Evolutionary conservation across 1,140 invertebrate genomes (phyloP).

Genomic region (Drosophila varians): DNA sequence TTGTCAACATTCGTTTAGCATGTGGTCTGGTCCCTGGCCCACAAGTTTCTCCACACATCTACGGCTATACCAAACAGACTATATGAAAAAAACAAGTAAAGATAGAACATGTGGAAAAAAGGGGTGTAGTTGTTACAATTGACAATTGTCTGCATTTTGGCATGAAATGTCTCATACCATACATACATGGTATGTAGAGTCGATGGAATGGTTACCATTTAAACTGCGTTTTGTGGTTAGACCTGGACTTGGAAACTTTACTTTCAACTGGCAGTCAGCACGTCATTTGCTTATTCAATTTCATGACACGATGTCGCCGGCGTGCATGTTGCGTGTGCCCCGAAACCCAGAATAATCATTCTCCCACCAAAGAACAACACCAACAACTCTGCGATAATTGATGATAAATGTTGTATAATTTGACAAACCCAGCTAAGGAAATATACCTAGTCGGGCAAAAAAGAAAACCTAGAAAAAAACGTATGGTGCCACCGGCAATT

Average conservation of each 20-base stretch:
- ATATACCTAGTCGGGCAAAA: slow-evolving; percentile 23
- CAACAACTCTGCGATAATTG: slow-evolving; percentile 72
- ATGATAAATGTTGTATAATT: slow-evolving; percentile 82
- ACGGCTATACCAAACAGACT: no score
- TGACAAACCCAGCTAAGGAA: slow-evolving; percentile 62
- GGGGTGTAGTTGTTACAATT: slow-evolving; percentile 75
- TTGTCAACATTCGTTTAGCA: slow-evolving; percentile 82
- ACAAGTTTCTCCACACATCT: slow-evolving; percentile 1
- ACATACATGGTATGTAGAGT: no score
- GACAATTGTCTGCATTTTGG: slow-evolving; percentile 78
- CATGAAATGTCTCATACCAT: slow-evolving; percentile 78
- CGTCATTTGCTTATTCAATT: slow-evolving; percentile 82
- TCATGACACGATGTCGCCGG: slow-evolving; percentile 73
- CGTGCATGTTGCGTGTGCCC: slow-evolving; percentile 60
- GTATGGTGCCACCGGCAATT: slow-evolving; percentile 69
- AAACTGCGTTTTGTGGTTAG: slow-evolving; percentile 76
- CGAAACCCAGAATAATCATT: slow-evolving; percentile 66
- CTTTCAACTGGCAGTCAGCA: slow-evolving; percentile 79
- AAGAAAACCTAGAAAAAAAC: slow-evolving; percentile 9
- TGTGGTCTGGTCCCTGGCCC: slow-evolving; percentile 50
- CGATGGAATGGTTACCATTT: slow-evolving; percentile 42
- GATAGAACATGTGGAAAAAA: slow-evolving; percentile 46
- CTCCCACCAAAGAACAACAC: slow-evolving; percentile 48
- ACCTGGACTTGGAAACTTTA: slow-evolving; percentile 38
- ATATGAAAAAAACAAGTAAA: slow-evolving; percentile 7